Percentiles rank a stretch among this genome's conserved stretches.
These are phyloP conservation scores for Galemys pyrenaicus DNA, from an alignment of 2,113 vertebrate genomes.

Conservation along the genomic window DNA sequence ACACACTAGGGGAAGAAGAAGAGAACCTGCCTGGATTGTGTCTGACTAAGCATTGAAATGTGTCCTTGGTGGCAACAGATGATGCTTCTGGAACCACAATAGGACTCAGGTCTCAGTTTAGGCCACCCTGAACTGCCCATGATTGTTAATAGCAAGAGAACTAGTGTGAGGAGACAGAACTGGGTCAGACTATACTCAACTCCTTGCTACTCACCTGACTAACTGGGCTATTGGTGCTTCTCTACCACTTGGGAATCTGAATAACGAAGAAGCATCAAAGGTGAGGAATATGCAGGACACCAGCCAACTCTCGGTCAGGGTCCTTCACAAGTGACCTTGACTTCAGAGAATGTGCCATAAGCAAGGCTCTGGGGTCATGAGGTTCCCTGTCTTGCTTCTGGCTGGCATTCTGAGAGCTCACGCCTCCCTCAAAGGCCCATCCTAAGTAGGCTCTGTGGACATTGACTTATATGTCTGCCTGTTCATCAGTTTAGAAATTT, in stretches of 20 bases:
- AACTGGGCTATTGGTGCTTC: neutral
- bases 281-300: neutral
- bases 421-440: neutral
- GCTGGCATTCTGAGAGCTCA: neutral
- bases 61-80: neutral
- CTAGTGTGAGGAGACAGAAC: neutral
- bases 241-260: neutral
- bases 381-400: neutral
- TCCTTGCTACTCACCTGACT: neutral
- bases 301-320: neutral
- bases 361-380: neutral
- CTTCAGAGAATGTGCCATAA: neutral
- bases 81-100: neutral
- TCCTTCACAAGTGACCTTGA: neutral
- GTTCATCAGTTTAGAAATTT: neutral
- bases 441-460: neutral
- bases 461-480: neutral
- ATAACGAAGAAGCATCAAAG: neutral
- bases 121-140: neutral
- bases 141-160: neutral
- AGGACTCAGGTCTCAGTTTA: rapidly evolving
- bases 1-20: neutral
- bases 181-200: neutral
- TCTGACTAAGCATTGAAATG: neutral
- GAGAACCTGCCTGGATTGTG: neutral